Evolutionary conservation across 1,140 invertebrate genomes (phyloP).

Genomic region (Papilio helenus): DNA sequence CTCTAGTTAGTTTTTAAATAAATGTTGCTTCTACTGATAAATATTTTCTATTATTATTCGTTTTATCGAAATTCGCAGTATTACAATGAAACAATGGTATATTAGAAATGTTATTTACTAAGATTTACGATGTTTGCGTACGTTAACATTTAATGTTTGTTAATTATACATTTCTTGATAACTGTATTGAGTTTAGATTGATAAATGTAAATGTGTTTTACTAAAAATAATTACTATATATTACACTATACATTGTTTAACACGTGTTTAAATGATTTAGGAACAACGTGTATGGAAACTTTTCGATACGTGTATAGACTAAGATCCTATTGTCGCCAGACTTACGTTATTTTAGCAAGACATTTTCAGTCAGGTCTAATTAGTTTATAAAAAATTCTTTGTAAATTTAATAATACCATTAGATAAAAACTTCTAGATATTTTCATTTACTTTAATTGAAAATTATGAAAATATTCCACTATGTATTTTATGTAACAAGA

Average conservation of each 20-base stretch:
- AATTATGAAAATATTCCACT: no score
- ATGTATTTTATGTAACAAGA: no score
- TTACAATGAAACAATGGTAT: neutral
- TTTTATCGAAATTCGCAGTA: neutral
- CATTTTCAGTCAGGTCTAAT: no score
- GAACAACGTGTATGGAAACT: neutral
- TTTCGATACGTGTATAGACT: neutral
- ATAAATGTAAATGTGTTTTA: conserved; percentile 12
- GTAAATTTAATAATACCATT: no score
- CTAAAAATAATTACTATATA: conserved; percentile 7
- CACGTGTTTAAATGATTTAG: neutral
- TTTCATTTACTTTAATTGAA: no score
- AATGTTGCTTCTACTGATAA: no score
- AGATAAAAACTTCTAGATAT: no score
- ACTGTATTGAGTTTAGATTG: neutral
- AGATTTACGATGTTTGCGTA: conserved; percentile 13
- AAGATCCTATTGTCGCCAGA: neutral
- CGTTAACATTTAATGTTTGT: neutral
- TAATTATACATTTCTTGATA: conserved; percentile 18
- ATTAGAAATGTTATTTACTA: conserved; percentile 9
- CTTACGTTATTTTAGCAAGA: neutral
- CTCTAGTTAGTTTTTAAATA: no score
- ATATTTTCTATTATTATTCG: neutral
- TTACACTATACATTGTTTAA: conserved; percentile 1
- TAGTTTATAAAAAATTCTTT: no score